phyloP scores from a whole-genome alignment of 1,140 invertebrate species.

The Temnothorax nylanderi region DNA sequence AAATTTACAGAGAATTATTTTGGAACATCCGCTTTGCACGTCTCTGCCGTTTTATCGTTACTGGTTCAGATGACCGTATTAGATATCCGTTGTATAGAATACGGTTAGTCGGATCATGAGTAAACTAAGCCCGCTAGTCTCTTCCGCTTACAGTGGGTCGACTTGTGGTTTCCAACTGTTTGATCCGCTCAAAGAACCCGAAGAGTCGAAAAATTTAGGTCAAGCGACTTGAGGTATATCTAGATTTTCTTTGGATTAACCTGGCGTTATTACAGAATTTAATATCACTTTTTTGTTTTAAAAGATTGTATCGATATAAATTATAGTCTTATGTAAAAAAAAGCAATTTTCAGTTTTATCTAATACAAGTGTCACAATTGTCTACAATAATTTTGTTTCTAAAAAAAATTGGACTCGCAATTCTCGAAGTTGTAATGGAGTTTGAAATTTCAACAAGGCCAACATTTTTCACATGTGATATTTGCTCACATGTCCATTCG shows the following conservation, averaged over 20 bases:
- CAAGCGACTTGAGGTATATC: slow-evolving; percentile 16
- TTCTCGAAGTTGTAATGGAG: background rate
- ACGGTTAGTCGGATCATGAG: slow-evolving; percentile 36
- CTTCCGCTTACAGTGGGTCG: slow-evolving; percentile 54
- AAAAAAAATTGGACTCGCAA: background rate
- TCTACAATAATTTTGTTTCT: background rate
- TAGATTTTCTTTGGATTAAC: slow-evolving; percentile 20
- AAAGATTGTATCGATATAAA: background rate
- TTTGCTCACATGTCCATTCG: background rate
- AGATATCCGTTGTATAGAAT: slow-evolving; percentile 28
- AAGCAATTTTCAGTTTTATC: background rate
- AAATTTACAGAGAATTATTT: slow-evolving; percentile 18
- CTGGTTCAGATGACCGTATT: slow-evolving; percentile 1
- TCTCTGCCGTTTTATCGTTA: slow-evolving; percentile 19
- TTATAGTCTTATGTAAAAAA: background rate
- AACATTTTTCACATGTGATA: background rate
- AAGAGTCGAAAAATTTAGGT: slow-evolving; percentile 51
- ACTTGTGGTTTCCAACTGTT: slow-evolving; percentile 54
- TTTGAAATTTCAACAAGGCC: background rate
- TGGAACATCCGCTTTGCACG: background rate
- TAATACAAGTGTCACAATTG: background rate
- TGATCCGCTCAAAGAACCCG: slow-evolving; percentile 52
- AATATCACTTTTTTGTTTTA: background rate
- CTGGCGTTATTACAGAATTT: slow-evolving; percentile 1
- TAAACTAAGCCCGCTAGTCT: slow-evolving; percentile 43